Base-by-base conservation (phyloP, 2,888 invertebrate species). In the Cancer borealis region DNA sequence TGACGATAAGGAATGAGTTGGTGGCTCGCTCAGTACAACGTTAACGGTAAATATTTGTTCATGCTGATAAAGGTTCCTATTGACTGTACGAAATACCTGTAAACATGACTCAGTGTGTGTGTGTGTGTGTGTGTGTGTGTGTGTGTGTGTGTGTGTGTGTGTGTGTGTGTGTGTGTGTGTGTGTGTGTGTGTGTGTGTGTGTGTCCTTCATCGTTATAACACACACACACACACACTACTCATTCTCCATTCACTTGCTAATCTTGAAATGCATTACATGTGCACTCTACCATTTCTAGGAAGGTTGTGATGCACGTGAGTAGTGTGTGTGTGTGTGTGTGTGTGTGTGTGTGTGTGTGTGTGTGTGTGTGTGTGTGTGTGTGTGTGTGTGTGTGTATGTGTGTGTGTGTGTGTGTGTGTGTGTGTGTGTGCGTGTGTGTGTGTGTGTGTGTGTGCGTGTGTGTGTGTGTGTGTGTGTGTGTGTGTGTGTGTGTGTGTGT, bases 91-190 rank as follows among this genome's bases (percentile, higher is more conserved):
- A 49, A 49, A 49, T 49, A 49, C 6, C 49, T 39, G 39, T 39
- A 39, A 39, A 39, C 6, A 49, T 49, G 49, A 49, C 60, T 3
- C 21, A 21, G 60, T 60, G 60, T 60, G 60, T 60, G 60, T 60
- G 60, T 60, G 60, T 60, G 60, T 60, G 60, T 60, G 60, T 60
- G 60, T 60, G 60, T 60, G 60, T 60, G 60, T 60, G 60, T 60
- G 17, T 60, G 60, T 60, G 60, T 60, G 60, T 60, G 60, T 60
- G 60, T 60, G 60, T 60, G 60, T 60, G 54, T 54, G 54, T 54
- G 54, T 54, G 54, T 54, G 54, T 54, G 54, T 54, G 54, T 14
- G 54, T 54, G 54, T 14, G 54, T 54, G 54, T 54, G 54, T 54
- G 54, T 54, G 54, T 54, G 54, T 54, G 54, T 54, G 54, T 54